These are phyloP conservation scores for Bufo bufo DNA, from an alignment of 2,113 vertebrate genomes.

Conservation along the genomic window DNA sequence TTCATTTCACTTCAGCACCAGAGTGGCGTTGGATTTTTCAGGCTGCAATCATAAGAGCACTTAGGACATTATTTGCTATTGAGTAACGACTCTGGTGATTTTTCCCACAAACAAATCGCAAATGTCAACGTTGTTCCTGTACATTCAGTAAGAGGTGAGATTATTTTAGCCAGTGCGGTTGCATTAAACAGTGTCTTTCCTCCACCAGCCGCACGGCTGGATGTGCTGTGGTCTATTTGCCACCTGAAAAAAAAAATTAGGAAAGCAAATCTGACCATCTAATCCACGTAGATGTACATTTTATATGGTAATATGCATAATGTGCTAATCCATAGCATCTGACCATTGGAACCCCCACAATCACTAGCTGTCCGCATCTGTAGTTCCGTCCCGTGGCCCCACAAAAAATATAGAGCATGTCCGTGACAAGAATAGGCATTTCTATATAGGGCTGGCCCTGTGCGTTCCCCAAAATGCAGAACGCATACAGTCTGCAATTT, in stretches of 20 bases:
- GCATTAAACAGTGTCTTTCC: not conserved
- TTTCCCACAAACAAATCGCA: constrained; percentile 29
- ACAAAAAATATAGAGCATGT: no score
- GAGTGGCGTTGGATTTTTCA: constrained; percentile 11
- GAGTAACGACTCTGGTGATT: constrained; percentile 28
- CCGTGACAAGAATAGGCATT: no score
- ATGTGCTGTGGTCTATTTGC: not conserved
- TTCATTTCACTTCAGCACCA: constrained; percentile 31
- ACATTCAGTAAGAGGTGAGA: not conserved
- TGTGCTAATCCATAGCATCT: no score
- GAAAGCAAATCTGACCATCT: not conserved
- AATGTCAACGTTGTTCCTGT: not conserved
- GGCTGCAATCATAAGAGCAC: constrained; percentile 42
- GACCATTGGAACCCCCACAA: no score
- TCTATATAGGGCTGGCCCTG: no score
- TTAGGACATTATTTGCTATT: constrained; percentile 30
- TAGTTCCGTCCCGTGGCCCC: no score
- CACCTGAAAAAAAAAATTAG: no score
- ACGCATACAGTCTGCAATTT: no score
- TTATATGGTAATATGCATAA: not conserved
- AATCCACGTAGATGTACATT: not conserved
- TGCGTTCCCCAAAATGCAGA: no score
- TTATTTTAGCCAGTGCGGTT: not conserved
- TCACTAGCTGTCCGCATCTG: no score
- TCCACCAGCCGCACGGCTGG: not conserved